Conservation (phyloP, 2,888 invertebrate genomes). For the Schizaphis graminum region DNA sequence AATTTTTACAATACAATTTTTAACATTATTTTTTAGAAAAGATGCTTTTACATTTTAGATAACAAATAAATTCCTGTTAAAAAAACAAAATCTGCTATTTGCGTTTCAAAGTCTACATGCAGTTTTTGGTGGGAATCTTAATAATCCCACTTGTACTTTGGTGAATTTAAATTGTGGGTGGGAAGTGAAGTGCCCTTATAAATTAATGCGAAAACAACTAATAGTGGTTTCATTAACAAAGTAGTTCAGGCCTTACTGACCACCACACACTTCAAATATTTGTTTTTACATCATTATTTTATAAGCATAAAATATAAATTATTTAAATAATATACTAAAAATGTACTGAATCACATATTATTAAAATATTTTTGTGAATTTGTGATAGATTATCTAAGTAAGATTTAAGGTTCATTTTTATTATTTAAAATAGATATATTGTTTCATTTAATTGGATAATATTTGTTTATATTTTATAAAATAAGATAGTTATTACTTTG, state of each 20-base stretch:
- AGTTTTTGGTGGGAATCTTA: background rate
- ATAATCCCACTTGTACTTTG: too few species aligned
- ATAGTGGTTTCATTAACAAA: too few species aligned
- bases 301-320: background rate
- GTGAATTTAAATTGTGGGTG: too few species aligned
- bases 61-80: background rate
- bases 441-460: background rate
- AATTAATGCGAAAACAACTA: too few species aligned
- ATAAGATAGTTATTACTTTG: background rate
- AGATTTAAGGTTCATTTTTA: background rate
- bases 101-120: background rate
- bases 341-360: background rate
- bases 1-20: background rate
- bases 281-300: background rate
- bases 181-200: too few species aligned
- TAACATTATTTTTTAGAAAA: background rate
- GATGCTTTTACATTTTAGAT: background rate
- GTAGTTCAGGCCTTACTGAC: too few species aligned
- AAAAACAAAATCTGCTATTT: background rate
- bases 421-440: constrained; percentile 6
- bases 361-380: background rate
- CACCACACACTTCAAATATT: background rate
- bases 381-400: background rate
- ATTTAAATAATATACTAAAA: background rate
- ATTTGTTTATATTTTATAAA: background rate